phyloP scores from a whole-genome alignment of 1,140 invertebrate species.

The Apis laboriosa region DNA sequence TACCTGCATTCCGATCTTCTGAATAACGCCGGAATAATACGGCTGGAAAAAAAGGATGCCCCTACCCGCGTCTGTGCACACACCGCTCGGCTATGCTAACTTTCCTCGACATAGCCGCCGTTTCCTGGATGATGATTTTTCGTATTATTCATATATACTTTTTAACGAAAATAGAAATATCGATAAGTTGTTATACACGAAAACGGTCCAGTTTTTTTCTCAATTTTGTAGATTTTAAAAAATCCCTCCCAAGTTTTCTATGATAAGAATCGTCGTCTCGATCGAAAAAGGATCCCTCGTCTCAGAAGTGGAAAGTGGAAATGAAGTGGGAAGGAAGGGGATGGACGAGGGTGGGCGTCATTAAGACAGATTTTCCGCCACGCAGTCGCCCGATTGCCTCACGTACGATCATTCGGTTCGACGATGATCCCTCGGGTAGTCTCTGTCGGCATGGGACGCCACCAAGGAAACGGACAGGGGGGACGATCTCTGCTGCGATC shows the following conservation, averaged over 20 bases:
- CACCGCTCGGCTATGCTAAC: background rate
- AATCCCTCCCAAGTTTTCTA: too few species aligned
- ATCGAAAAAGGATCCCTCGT: too few species aligned
- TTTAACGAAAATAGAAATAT: too few species aligned
- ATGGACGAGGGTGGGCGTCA: conserved; percentile 56
- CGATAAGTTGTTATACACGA: too few species aligned
- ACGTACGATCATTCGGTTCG: conserved; percentile 69
- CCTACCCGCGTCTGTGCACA: background rate
- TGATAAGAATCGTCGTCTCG: too few species aligned
- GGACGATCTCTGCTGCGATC: conserved; percentile 69
- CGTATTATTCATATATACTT: background rate
- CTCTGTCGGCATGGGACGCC: conserved; percentile 19
- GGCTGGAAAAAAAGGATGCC: conserved; percentile 46
- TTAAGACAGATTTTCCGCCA: conserved; percentile 71
- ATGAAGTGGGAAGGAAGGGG: background rate
- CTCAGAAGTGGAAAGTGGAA: too few species aligned
- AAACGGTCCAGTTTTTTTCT: too few species aligned
- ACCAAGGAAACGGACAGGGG: conserved; percentile 38
- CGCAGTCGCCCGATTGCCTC: conserved; percentile 69
- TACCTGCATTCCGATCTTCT: conserved; percentile 76
- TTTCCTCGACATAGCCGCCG: background rate
- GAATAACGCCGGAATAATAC: conserved; percentile 63
- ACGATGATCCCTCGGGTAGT: conserved; percentile 60
- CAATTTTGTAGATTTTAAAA: too few species aligned
- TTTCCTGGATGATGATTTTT: background rate